Base-by-base conservation (phyloP, 1,140 invertebrate genomes). In the Drosophila saltans region DNA sequence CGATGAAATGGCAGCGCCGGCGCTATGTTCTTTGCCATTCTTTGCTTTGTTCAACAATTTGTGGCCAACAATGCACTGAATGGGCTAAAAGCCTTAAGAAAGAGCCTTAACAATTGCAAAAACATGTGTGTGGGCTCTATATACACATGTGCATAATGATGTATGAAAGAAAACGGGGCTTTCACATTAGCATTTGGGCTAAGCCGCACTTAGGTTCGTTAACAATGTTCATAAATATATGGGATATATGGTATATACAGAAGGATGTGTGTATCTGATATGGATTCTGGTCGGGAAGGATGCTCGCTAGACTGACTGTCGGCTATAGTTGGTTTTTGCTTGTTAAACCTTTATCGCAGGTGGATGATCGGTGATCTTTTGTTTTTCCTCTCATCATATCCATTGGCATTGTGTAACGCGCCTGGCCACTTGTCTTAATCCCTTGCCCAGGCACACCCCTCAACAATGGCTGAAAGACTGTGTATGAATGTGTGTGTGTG, bases 181-280 rank as follows among this genome's bases (percentile, higher is more conserved):
- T 78, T 74, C 78, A 80, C 63, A 78, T 77, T 74, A 73, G 70
- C 74, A 67, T 21, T 88, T 89, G 66, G 83, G 84, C 66, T 88
- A 75, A 88, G 77, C 83, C 70, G 69, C 73, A 80, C 76, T 88
- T 88, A 88, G 76, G 73, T 59, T 67, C 76, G 73, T 88, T 85
- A 36, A 36, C 33, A 36, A 36, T 36, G 45, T 63, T 55, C 26
- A 28, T 10, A 21, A 59, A 16, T 3, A 41, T 45, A 52, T 52
- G 45, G 16, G 45, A 48, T 48, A 8, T 16, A 16, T 16, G 16
- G 16, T 16, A 16, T 16, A 16, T 16, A 16, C 0, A 16, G 16
- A 16, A 16, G 16, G 16, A 16, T 16, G 16, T 48, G 2, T 8
- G 21, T 3, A 48, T 48, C 21, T 48, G 7, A 24, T 24, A 52